These are phyloP conservation scores for Lamellibrachia satsuma DNA, from an alignment of 2,888 invertebrate species.

Conservation along the genomic window DNA sequence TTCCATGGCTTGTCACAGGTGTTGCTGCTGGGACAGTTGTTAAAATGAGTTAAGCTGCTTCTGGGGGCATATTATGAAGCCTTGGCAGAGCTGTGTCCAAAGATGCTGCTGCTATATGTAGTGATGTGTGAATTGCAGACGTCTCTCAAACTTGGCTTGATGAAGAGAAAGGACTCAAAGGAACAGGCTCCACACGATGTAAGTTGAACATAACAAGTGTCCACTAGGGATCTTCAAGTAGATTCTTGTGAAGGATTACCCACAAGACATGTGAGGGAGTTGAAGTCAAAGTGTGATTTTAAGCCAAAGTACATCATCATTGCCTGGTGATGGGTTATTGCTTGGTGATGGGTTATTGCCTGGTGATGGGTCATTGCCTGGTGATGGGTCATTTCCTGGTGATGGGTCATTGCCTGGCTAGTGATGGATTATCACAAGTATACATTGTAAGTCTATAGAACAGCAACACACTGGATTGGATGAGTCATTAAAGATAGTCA, in stretches of 20 bases:
- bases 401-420: neutral
- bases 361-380: neutral
- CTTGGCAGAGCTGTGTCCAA: no score
- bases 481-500: neutral
- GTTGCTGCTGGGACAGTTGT: neutral
- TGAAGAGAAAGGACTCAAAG: slow-evolving; percentile 41
- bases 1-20: neutral
- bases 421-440: neutral
- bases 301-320: neutral
- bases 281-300: neutral
- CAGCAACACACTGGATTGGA: neutral
- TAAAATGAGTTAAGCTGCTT: neutral
- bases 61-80: neutral
- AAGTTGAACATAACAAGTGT: neutral
- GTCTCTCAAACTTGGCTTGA: slow-evolving; percentile 35
- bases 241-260: neutral
- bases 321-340: no score
- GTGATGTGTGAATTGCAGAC: slow-evolving; percentile 25
- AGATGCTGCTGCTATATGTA: neutral
- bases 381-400: neutral
- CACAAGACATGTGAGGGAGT: neutral
- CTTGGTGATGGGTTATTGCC: neutral
- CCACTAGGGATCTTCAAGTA: neutral
- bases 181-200: slow-evolving; percentile 26
- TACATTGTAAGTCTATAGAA: neutral